Evolutionary conservation across 2,797 vertebrate species (phyloP).

Genomic region (Galagoides demidoff): DNA sequence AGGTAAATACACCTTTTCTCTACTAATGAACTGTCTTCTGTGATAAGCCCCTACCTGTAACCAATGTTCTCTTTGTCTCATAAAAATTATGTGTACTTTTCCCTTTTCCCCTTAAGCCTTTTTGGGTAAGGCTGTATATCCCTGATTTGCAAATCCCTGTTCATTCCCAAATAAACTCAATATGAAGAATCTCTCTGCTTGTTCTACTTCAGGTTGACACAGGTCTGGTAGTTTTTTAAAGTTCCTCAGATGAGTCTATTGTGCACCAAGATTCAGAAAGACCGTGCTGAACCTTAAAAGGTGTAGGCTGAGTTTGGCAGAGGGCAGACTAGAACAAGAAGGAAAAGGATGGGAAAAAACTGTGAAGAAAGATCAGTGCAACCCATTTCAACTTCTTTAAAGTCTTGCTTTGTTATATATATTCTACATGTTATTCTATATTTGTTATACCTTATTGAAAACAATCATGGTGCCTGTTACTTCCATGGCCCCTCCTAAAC

Average conservation of each 20-base stretch:
- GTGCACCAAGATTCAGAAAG: background rate
- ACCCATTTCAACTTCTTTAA: background rate
- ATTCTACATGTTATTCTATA: background rate
- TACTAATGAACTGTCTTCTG: background rate
- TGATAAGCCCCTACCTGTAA: background rate
- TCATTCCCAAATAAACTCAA: background rate
- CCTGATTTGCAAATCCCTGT: background rate
- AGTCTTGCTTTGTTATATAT: background rate
- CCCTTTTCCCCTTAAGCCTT: background rate
- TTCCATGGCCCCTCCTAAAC: background rate
- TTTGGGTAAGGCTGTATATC: background rate
- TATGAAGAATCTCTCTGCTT: background rate
- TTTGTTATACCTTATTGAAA: background rate
- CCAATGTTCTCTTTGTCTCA: background rate
- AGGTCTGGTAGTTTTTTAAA: background rate
- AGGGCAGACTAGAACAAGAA: conserved; percentile 8
- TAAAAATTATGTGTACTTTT: background rate
- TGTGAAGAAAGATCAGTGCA: background rate
- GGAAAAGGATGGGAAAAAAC: background rate
- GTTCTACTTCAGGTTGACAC: background rate
- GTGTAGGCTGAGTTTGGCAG: background rate
- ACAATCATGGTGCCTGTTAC: background rate
- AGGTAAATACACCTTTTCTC: too few species aligned
- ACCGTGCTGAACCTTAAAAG: background rate
- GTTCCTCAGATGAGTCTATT: background rate